Evolutionary conservation across 2,797 vertebrate species (phyloP), one percentile per base, ranked within the genome.

Genomic region (Lemur catta): DNA sequence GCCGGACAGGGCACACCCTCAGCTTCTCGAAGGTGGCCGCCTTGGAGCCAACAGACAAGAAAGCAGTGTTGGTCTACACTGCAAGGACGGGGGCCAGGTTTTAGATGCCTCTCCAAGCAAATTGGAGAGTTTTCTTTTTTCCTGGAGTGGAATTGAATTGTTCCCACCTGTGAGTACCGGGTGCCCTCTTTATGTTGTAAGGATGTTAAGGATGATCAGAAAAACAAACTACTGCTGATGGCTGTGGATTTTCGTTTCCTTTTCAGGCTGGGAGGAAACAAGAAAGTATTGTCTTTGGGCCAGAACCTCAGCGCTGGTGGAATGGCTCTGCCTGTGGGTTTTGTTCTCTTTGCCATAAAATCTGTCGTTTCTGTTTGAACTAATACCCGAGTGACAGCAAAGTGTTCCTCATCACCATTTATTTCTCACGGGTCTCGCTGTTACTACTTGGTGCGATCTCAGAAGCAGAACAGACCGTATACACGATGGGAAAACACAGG

Each of bases 151-250:
- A 76, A 17, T 88, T 63, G 50, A 71, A 67, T 79, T 41, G 65
- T 59, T 92, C 33, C 67, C 65, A 79, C 91, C 75, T 71, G 41
- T 85, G 33, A 50, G 50, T 30, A n/a, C 38, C 75, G 75, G 52
- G 50, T 76, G 35, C 75, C 55, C 52, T 55, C 74, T 41, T 91
- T 28, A 24, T 20, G 48, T 80, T 63, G 13, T 17, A 35, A 69
- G 69, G 38, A 75, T 38, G 22, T 80, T 75, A 28, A 88, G 72
- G 46, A n/a, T 48, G 52, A 13, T 63, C 75, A 48, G 30, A 63
- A 48, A 65, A 87, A 13, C 65, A 78, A 33, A 33, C 17, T 20
- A 20, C 22, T 69, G 71, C 72, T 26, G n/a, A 46, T 46, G 80
- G 75, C 74, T 78, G 35, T 26, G 28, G 28, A 4, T n/a, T 22